These are phyloP conservation scores for Myrmecobius fasciatus DNA, from an alignment of 2,113 vertebrate genomes.

Conservation along the genomic window DNA sequence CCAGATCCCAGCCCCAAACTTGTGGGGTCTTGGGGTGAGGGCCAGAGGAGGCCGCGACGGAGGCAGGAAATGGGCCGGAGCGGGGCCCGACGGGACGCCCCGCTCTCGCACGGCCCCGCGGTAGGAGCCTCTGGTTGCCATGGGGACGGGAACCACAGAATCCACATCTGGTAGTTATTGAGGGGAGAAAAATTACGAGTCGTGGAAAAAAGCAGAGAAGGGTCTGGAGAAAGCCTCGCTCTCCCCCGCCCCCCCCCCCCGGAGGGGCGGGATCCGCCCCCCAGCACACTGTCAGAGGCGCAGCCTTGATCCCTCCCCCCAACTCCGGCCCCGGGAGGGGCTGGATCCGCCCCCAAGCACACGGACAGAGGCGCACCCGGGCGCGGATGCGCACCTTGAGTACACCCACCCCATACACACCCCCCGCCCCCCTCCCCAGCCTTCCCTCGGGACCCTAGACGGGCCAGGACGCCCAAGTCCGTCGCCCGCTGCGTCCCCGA, in stretches of 20 bases:
- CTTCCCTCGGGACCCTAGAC: too few species aligned
- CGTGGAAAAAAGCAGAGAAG: conserved; percentile 91
- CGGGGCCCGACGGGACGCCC: neutral
- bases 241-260: too few species aligned
- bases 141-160: conserved; percentile 76
- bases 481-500: neutral
- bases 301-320: too few species aligned
- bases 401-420: neutral
- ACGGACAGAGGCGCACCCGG: neutral
- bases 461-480: too few species aligned
- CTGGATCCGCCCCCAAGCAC: neutral
- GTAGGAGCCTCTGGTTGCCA: conserved; percentile 75
- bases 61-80: neutral
- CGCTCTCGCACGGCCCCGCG: neutral
- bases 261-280: too few species aligned
- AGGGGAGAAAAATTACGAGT: conserved; percentile 88
- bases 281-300: neutral
- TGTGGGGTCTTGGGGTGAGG: too few species aligned
- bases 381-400: neutral
- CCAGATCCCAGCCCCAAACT: conserved; percentile 71
- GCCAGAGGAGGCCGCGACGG: too few species aligned
- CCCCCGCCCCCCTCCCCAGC: too few species aligned
- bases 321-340: too few species aligned
- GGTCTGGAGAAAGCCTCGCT: conserved; percentile 64
- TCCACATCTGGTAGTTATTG: conserved; percentile 95